These are phyloP conservation scores for Nineta flava DNA, from an alignment of 2,888 invertebrate species.

Conservation along the genomic window DNA sequence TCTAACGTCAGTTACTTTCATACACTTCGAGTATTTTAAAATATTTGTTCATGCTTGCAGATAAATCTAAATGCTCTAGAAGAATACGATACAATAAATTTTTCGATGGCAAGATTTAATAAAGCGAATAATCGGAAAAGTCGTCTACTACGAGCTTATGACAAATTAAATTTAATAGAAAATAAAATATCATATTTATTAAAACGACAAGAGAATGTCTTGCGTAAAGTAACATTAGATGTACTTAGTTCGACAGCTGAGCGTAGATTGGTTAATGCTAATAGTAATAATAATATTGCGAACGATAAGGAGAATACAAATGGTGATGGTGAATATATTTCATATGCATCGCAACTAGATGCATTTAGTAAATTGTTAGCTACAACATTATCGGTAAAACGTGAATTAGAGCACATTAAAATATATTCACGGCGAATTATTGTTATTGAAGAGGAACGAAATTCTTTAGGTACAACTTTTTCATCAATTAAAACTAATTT, in stretches of 20 bases:
- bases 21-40: too few species aligned
- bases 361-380: slow-evolving; percentile 2
- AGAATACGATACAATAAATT: slow-evolving; percentile 3
- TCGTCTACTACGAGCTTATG: not conserved
- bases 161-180: not conserved
- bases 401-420: not conserved
- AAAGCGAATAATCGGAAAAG: slow-evolving; percentile 2
- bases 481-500: too few species aligned
- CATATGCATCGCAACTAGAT: not conserved
- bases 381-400: slow-evolving; percentile 1
- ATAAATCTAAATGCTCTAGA: not conserved
- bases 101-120: slow-evolving; percentile 3
- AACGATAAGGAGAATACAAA: not conserved
- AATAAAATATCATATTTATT: not conserved
- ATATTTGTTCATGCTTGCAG: not conserved
- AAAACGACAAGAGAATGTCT: not conserved
- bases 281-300: not conserved
- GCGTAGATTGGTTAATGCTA: not conserved
- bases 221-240: not conserved
- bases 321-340: not conserved
- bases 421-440: slow-evolving; percentile 15
- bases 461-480: slow-evolving; percentile 16
- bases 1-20: too few species aligned
- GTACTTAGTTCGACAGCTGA: not conserved
- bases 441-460: slow-evolving; percentile 21